A percentile compares a stretch with the other conserved stretches of the same genome.
These are phyloP conservation scores for Aphidoletes aphidimyza DNA, from an alignment of 2,888 invertebrate species.

Conservation along the genomic window DNA sequence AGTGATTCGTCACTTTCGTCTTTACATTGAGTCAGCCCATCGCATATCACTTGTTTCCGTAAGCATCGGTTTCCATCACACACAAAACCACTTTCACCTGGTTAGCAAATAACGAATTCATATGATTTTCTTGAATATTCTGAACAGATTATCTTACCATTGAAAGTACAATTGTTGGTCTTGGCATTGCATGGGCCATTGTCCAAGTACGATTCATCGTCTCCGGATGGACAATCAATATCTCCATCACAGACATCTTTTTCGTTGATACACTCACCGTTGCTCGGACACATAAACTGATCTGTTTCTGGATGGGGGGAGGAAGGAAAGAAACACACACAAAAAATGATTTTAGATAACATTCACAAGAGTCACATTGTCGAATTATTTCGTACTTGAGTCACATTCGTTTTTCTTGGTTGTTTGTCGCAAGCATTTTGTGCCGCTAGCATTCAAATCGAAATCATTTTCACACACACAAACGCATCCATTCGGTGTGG, in stretches of 20 bases:
- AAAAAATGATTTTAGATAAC: not conserved
- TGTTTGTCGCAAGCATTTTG: constrained; percentile 67
- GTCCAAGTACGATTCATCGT: not conserved
- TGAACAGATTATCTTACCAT: not conserved
- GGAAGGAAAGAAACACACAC: not conserved
- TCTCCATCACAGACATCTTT: constrained; percentile 78
- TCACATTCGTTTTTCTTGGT: constrained; percentile 57
- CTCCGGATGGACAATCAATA: constrained; percentile 69
- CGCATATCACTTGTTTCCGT: constrained; percentile 65
- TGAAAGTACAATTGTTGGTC: not conserved
- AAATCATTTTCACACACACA: constrained; percentile 75
- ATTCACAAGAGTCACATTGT: not conserved
- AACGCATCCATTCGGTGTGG: constrained; percentile 69
- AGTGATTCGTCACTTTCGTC: constrained; percentile 80
- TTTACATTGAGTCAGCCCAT: constrained; percentile 71
- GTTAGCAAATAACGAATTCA: not conserved
- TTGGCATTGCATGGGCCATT: constrained; percentile 60
- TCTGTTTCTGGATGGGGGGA: constrained; percentile 58
- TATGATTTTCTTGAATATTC: not conserved
- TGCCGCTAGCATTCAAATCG: constrained; percentile 65
- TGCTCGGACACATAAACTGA: constrained; percentile 76
- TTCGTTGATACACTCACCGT: constrained; percentile 77
- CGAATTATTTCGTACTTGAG: constrained; percentile 57
- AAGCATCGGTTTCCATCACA: constrained; percentile 77
- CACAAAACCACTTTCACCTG: constrained; percentile 63